These are phyloP conservation scores for Boleophthalmus pectinirostris DNA, from an alignment of 2,113 vertebrate species.

Conservation along the genomic window DNA sequence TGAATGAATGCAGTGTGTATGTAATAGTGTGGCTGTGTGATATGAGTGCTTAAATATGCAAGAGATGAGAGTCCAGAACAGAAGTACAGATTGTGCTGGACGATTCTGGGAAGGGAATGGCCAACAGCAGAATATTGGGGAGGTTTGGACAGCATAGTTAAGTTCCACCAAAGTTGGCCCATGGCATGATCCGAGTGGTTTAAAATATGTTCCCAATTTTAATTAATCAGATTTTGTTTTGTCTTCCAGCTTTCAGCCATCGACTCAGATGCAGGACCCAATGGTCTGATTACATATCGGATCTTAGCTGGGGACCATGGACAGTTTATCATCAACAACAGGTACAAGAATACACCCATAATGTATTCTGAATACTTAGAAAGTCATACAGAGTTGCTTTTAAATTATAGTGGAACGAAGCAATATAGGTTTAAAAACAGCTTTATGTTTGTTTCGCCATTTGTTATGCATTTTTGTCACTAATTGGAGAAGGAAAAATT, in stretches of 20 bases:
- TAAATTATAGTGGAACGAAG: too few relatives aligned
- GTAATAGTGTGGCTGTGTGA: background rate
- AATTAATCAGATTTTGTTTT: background rate
- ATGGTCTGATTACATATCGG: slow-evolving; percentile 86
- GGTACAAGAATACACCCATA: slow-evolving; percentile 37
- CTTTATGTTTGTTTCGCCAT: too few relatives aligned
- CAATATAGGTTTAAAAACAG: too few relatives aligned
- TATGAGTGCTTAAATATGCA: background rate
- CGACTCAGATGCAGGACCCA: slow-evolving; percentile 88
- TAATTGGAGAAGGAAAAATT: too few relatives aligned
- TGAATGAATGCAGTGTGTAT: background rate
- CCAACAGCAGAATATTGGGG: background rate
- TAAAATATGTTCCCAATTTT: background rate
- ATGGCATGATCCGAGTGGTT: too few relatives aligned
- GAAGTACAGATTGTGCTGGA: background rate
- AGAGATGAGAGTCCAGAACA: background rate
- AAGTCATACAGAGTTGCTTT: too few relatives aligned
- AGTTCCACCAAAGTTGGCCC: background rate
- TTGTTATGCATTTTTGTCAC: too few relatives aligned
- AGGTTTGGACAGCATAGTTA: background rate
- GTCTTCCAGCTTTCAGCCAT: slow-evolving; percentile 86
- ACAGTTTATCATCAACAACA: slow-evolving; percentile 84
- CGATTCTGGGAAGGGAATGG: background rate
- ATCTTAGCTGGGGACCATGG: slow-evolving; percentile 87
- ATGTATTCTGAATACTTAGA: too few relatives aligned